Evolutionary conservation across 2,797 vertebrate genomes (phyloP), one percentile per base, ranked within the genome.

Genomic region (Oreonectes daqikongensis): DNA sequence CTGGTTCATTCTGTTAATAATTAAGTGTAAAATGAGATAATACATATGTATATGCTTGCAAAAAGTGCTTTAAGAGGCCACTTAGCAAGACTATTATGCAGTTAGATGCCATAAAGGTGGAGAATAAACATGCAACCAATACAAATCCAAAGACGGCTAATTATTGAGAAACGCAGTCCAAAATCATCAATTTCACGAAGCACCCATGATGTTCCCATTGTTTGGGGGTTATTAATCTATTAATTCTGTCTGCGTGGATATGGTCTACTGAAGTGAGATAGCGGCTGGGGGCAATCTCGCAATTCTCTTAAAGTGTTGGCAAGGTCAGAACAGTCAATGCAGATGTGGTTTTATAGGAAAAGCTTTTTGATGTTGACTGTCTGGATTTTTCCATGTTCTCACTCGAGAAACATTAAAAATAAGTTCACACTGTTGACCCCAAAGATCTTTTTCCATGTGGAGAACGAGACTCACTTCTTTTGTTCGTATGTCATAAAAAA

Each of bases 1-100:
- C 18, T 86, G 84, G 88, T 91, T 91, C 89, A 89, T 92, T 92
- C 78, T 74, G 79, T 67, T 55, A 72, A 81, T 82, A 83, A 85
- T 83, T 81, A 82, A 73, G 83, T 85, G 82, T 81, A 84, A 87
- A 87, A 85, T 85, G 80, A 85, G 83, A 84, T 80, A 85, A 83
- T 84, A 83, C 86, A 78, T 82, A 86, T 84, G 83, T 80, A 81
- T 84, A 85, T 84, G 80, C 83, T 82, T 79, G 79, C 80, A 82
- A 84, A 80, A 80, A 59, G 38, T 42, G 64, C 72, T 84, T 87
- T 84, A 84, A 87, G 70, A 85, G 86, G 69, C 74, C 81, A 82
- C 67, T 86, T 85, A 85, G 78, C 66, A 38, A 63, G 80, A 79
- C 77, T 79, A 84, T 87, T 84, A 86, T 81, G 73, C 72, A 80